Percentiles rank a stretch among this genome's conserved stretches.
Conservation (phyloP, 2,888 invertebrate genomes). For the Syrphus vitripennis region DNA sequence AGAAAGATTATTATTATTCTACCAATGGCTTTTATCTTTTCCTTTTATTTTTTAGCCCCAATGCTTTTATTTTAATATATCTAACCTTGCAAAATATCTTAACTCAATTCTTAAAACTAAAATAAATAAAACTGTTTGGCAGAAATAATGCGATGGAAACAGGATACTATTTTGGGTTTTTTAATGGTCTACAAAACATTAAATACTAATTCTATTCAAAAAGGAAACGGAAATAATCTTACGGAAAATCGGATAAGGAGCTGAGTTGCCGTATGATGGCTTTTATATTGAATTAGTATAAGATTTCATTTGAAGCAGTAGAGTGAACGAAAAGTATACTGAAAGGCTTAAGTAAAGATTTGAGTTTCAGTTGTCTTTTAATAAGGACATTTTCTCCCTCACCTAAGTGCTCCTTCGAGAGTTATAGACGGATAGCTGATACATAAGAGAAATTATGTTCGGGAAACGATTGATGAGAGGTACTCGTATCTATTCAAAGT, state of each 20-base stretch:
- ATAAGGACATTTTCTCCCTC: too few relatives aligned
- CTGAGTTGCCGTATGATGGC: not conserved
- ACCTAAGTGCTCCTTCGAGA: too few relatives aligned
- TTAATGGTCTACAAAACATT: slow-evolving; percentile 7
- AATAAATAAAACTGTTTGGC: not conserved
- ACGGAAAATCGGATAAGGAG: not conserved
- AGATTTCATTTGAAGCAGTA: too few relatives aligned
- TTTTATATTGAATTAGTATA: too few relatives aligned
- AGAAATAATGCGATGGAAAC: not conserved
- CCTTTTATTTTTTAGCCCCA: not conserved
- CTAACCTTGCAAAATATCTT: not conserved
- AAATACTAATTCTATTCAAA: not conserved
- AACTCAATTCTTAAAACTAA: not conserved
- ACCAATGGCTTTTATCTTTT: slow-evolving; percentile 1
- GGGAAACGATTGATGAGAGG: too few relatives aligned
- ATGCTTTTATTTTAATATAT: slow-evolving; percentile 8
- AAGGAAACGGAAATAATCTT: not conserved
- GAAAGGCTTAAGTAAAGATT: too few relatives aligned
- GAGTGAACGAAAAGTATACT: too few relatives aligned
- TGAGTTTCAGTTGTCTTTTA: too few relatives aligned
- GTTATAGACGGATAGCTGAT: too few relatives aligned
- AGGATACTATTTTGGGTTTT: not conserved
- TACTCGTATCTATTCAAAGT: too few relatives aligned
- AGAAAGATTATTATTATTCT: slow-evolving; percentile 2
- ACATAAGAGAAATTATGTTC: too few relatives aligned